Evolutionary conservation across 1,140 invertebrate species (phyloP), one percentile per base, ranked within the genome.

Genomic region (Latrodectus geometricus): DNA sequence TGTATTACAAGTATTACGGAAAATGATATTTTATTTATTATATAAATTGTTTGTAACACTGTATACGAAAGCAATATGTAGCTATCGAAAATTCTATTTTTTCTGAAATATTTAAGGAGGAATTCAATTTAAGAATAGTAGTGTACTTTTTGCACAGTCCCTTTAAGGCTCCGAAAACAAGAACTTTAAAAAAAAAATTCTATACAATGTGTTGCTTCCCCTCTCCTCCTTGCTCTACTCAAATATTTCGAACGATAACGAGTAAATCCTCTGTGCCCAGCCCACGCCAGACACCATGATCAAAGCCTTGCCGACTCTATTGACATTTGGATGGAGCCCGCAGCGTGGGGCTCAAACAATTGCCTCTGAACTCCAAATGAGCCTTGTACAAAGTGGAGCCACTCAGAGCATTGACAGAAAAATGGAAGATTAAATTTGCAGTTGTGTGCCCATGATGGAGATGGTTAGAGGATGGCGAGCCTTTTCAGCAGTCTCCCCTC

Each of bases 341-440:
- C 66, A 56, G 52, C 23, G 21, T 48, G 48, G 50, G 17, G 66
- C 68, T 80, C 78, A 80, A 80, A 80, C 78, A 80, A 80, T 80
- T 9, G 35, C 35, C 35, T 35, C 35, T 35, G 35, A 35, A 35
- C 20, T 48, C 8, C n/a, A 69, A 80, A 70, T 80, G 68, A 70
- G 21, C 48, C 50, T 49, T 17, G 66, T 54, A 80, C 78, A 80
- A 80, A 69, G 78, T 70, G 65, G 68, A 20, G 48, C n/a, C 68
- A 54, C 68, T 80, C 68, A 70, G 48, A 80, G 52, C 50, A 48
- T 80, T 80, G 78, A 80, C 78, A 80, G 66, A 23, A n/a, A 61
- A 61, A 69, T 69, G 68, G 21, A 69, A 69, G 78, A 80, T 80
- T 70, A 80, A 80, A 80, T 80, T 80, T 80, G 78, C 21, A 48